Conservation (phyloP, 2,797 vertebrate genomes). For the Gymnopithys bicolor region DNA sequence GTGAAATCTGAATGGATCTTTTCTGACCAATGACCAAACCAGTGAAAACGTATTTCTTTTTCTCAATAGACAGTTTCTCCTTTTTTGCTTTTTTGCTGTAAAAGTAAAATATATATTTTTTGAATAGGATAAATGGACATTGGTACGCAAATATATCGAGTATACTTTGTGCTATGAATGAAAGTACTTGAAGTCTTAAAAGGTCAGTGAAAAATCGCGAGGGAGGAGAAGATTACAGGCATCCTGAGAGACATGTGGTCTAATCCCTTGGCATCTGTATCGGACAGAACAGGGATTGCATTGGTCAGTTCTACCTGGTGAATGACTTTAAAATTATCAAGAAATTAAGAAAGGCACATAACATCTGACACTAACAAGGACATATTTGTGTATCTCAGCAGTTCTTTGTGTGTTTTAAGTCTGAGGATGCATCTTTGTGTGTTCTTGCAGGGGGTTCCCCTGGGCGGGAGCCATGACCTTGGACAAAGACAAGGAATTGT, state of each 20-base stretch:
- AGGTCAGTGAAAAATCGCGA: neutral
- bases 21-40: neutral
- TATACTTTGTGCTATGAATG: neutral
- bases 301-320: neutral
- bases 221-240: neutral
- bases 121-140: neutral
- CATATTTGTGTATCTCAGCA: neutral
- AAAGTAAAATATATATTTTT: neutral
- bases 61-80: neutral
- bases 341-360: neutral
- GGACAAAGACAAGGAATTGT: neutral
- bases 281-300: neutral
- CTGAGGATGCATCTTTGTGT: neutral
- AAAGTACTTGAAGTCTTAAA: neutral
- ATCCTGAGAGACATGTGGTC: neutral
- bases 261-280: neutral
- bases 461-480: neutral
- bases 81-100: neutral
- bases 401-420: neutral
- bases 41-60: neutral
- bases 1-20: neutral
- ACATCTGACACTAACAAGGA: neutral
- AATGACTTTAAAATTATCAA: neutral
- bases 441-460: neutral
- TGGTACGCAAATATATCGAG: neutral